Conservation (phyloP, 92 coral and sea anemone genomes). For the Porites evermanni region DNA sequence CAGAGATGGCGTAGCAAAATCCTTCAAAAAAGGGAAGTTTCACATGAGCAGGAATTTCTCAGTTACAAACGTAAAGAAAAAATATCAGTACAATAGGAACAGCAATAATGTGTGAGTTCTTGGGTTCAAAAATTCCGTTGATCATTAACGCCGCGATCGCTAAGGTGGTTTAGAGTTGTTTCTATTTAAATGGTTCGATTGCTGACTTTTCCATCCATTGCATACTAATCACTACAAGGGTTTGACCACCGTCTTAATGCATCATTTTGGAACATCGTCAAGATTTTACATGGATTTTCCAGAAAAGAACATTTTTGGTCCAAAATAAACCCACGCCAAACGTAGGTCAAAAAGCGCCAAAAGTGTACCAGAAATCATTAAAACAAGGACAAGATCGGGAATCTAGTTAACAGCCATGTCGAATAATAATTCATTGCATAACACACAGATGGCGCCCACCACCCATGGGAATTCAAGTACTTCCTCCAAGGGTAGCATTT, state of each 20-base stretch:
- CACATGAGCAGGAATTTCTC: too few species aligned
- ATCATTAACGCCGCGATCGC: too few species aligned
- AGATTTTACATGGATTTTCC: background rate
- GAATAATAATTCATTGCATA: background rate
- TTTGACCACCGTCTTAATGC: too few species aligned
- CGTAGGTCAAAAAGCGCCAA: background rate
- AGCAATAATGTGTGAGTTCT: too few species aligned
- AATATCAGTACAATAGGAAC: too few species aligned
- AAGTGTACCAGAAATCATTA: background rate
- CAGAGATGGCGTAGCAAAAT: constrained; percentile 83
- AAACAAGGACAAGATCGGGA: background rate
- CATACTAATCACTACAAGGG: too few species aligned
- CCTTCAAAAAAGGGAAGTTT: constrained; percentile 38
- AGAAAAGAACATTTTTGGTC: background rate
- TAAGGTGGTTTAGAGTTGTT: too few species aligned
- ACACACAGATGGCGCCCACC: background rate
- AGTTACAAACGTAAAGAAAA: too few species aligned
- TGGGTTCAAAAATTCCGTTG: too few species aligned
- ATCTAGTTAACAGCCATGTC: background rate
- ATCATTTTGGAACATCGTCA: too few species aligned
- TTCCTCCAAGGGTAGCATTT: background rate
- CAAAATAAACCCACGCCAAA: background rate
- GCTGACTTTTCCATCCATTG: too few species aligned
- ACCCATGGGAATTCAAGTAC: background rate
- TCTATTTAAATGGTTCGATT: too few species aligned